Evolutionary conservation across 2,797 vertebrate genomes (phyloP).

Genomic region (Myotis pilosus): DNA sequence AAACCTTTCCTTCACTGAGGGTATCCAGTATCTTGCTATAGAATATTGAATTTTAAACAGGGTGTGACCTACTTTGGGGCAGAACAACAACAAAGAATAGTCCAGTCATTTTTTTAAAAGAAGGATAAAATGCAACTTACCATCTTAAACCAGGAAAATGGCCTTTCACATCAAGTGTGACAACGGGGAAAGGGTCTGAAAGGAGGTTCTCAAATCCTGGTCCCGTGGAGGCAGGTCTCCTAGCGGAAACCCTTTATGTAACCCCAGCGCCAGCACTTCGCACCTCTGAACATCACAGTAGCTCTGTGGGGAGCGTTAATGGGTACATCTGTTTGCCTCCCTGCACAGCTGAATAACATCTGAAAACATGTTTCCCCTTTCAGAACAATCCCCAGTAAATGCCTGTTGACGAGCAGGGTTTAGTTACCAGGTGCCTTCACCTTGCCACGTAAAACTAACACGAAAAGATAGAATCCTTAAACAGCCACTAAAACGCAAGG

Average conservation of each 20-base stretch:
- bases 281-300: not conserved
- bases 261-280: not conserved
- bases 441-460: not conserved
- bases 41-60: not conserved
- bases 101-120: not conserved
- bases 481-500: not conserved
- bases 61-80: not conserved
- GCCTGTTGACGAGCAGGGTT: not conserved
- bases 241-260: slow-evolving; percentile 36
- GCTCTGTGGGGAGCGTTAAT: slow-evolving; percentile 34
- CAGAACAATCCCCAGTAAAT: not conserved
- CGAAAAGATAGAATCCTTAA: not conserved
- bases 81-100: not conserved
- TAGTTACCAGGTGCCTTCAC: not conserved
- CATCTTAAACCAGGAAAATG: slow-evolving; percentile 8
- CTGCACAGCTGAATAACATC: slow-evolving; percentile 39
- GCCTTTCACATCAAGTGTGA: not conserved
- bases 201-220: not conserved
- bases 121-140: not conserved
- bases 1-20: not conserved
- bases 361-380: slow-evolving; percentile 56
- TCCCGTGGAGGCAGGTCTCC: not conserved
- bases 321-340: slow-evolving; percentile 53
- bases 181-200: not conserved
- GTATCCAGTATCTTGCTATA: not conserved